Evolutionary conservation across 2,113 vertebrate genomes (phyloP).

Genomic region (Cochlearius cochlearius): DNA sequence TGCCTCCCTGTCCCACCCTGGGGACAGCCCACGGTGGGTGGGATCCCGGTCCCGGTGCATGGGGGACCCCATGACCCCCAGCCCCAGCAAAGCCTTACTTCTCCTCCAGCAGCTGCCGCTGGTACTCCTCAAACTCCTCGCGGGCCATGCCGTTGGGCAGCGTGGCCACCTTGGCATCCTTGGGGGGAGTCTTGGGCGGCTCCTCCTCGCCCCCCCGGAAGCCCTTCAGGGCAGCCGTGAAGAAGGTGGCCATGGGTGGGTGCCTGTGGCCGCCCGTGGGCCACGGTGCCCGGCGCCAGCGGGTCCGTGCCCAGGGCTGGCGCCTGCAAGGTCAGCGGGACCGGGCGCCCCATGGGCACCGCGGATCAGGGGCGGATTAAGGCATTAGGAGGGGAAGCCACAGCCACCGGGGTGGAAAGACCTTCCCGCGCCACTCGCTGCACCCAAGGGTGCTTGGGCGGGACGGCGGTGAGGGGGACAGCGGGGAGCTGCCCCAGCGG

Average conservation of each 20-base stretch:
- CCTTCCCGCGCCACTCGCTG: not conserved
- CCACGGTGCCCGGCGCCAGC: not conserved
- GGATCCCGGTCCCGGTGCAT: rapidly evolving
- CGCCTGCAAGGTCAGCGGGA: slow-evolving; percentile 61
- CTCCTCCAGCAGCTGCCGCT: slow-evolving; percentile 77
- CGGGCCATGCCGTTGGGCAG: slow-evolving; percentile 66
- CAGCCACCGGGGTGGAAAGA: not conserved
- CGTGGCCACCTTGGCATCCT: slow-evolving; percentile 43
- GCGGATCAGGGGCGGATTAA: slow-evolving; percentile 75
- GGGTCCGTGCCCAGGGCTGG: not conserved
- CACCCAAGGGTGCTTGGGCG: not conserved
- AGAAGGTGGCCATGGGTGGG: slow-evolving; percentile 62
- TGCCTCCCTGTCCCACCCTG: not conserved
- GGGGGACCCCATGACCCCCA: not conserved
- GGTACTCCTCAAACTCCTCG: slow-evolving; percentile 79
- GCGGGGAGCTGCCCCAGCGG: not conserved
- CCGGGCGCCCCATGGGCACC: slow-evolving; percentile 31
- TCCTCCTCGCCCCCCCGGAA: not conserved
- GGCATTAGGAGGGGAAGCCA: slow-evolving; percentile 71
- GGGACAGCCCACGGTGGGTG: not conserved
- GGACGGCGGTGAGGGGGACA: rapidly evolving
- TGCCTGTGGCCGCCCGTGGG: not conserved
- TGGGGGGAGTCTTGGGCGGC: not conserved
- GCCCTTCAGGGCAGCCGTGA: slow-evolving; percentile 62
- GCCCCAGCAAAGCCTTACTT: slow-evolving; percentile 65